phyloP scores from a whole-genome alignment of 2,797 vertebrate species.

The Macrochelys suwanniensis region DNA sequence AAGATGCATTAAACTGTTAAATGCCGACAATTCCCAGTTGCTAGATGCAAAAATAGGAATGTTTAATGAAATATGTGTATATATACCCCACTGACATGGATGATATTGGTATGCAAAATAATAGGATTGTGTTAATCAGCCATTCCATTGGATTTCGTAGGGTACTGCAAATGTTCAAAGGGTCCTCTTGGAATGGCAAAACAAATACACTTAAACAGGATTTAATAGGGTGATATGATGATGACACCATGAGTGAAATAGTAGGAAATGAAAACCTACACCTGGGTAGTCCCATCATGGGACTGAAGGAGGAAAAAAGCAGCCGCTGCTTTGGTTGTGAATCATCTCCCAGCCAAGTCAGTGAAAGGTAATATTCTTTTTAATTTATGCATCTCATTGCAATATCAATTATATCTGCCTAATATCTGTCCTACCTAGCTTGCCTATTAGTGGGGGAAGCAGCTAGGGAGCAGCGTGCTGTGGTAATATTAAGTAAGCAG shows the following conservation, averaged over 20 bases:
- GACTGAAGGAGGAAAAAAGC: neutral
- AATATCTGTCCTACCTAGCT: neutral
- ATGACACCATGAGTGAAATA: neutral
- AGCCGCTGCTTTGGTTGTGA: neutral
- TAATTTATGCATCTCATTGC: constrained; percentile 5
- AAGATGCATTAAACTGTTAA: constrained; percentile 65
- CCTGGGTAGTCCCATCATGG: neutral
- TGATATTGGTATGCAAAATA: neutral
- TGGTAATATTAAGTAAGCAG: neutral
- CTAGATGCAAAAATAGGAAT: constrained; percentile 64
- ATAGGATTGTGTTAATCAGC: neutral
- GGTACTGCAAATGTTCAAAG: neutral
- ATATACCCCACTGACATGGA: constrained; percentile 2
- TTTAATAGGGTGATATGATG: neutral
- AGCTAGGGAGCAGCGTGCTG: neutral
- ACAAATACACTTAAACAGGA: neutral
- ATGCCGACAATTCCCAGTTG: constrained; percentile 55
- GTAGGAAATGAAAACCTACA: neutral
- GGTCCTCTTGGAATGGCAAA: constrained; percentile 21
- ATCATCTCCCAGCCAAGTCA: neutral
- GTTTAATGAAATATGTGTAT: constrained; percentile 36
- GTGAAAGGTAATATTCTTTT: neutral
- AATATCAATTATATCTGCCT: neutral
- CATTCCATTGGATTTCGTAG: neutral
- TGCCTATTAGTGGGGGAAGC: neutral